phyloP scores from a whole-genome alignment of 1,140 invertebrate species.

The Berghia stephanieae region DNA sequence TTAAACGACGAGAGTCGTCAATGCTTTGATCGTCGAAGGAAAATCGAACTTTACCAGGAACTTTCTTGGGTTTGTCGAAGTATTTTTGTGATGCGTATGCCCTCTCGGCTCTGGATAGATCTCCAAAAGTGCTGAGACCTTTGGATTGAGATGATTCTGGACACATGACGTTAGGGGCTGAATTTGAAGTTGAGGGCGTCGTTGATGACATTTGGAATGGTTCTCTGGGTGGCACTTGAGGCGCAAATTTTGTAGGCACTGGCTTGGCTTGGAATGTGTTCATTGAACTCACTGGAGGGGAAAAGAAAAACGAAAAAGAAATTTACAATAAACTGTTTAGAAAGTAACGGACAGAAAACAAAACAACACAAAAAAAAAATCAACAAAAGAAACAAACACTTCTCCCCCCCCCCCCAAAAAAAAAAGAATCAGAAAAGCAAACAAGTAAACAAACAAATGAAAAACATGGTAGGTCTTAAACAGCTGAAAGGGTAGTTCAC shows the following conservation, averaged over 20 bases:
- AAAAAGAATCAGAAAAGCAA: no score
- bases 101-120: neutral
- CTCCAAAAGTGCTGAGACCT: neutral
- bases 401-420: no score
- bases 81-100: neutral
- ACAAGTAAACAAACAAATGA: no score
- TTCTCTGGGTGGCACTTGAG: neutral
- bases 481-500: no score
- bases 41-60: conserved; percentile 22
- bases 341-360: neutral
- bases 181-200: no score
- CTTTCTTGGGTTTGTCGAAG: neutral
- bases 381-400: neutral
- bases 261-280: neutral
- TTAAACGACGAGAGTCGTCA: neutral
- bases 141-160: no score
- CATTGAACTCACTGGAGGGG: neutral
- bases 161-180: neutral
- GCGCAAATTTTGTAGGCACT: neutral
- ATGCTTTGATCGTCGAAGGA: conserved; percentile 23
- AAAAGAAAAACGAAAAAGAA: neutral
- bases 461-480: no score
- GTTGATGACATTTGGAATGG: neutral
- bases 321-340: neutral
- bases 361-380: neutral